Conservation (phyloP, 2,113 vertebrate species). For the Pitta sordida region DNA sequence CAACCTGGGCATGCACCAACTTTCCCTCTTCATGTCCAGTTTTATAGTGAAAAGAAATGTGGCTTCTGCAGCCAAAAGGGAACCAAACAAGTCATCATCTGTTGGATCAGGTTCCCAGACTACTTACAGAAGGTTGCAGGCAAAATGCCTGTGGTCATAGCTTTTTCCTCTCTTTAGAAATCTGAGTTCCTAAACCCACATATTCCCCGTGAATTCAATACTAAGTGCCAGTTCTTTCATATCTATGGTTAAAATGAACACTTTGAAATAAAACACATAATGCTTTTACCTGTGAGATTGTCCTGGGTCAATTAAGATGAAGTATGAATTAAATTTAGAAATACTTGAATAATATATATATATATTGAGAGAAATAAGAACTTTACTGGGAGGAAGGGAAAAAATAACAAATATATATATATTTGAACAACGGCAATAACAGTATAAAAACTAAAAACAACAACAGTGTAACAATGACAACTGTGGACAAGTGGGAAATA, state of each 20-base stretch:
- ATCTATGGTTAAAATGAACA: not conserved
- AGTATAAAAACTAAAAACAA: no score
- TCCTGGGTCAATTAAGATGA: no score
- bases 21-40: not conserved
- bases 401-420: no score
- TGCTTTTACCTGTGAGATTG: slow-evolving; percentile 24
- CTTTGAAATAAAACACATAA: not conserved
- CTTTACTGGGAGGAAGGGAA: no score
- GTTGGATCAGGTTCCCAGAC: not conserved
- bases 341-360: no score
- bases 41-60: not conserved
- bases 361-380: no score
- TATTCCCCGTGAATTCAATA: not conserved
- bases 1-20: not conserved
- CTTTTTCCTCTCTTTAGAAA: not conserved
- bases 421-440: no score
- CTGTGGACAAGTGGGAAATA: no score
- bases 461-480: no score
- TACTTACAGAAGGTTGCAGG: not conserved
- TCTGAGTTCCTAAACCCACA: not conserved
- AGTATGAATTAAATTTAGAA: no score
- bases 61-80: not conserved
- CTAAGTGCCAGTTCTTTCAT: not conserved
- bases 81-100: not conserved
- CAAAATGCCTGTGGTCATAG: not conserved